A percentile compares a stretch with the other conserved stretches of the same genome.
Conservation (phyloP, 2,888 invertebrate species). For the Meiosimyza decipiens region DNA sequence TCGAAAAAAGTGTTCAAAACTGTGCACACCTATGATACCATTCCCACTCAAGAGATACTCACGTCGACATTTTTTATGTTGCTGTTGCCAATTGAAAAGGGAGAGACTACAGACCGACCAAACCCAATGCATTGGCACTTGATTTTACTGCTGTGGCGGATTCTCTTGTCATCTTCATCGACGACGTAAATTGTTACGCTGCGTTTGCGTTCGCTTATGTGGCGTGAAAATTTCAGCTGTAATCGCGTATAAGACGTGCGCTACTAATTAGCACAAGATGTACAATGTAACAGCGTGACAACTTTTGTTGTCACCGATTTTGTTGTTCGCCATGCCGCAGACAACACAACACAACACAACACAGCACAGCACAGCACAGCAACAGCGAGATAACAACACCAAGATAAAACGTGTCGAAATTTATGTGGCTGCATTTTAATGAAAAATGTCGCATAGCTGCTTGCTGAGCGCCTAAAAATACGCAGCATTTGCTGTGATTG, state of each 20-base stretch:
- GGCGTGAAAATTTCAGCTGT: constrained; percentile 10
- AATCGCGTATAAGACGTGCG: no score
- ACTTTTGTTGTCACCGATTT: no score
- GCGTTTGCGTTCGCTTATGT: constrained; percentile 21
- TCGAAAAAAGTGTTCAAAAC: not conserved
- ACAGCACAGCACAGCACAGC: not conserved
- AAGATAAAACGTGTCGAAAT: constrained; percentile 23
- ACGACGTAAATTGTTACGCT: constrained; percentile 21
- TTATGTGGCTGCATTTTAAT: not conserved
- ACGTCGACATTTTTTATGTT: not conserved
- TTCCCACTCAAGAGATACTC: no score
- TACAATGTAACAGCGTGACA: no score
- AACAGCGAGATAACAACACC: not conserved
- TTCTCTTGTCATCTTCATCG: not conserved
- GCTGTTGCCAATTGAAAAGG: not conserved
- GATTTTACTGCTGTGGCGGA: not conserved
- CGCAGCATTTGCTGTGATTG: constrained; percentile 8
- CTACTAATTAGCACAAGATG: no score
- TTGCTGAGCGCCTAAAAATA: not conserved
- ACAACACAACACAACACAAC: not conserved
- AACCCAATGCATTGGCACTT: constrained; percentile 3
- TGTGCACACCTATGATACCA: not conserved
- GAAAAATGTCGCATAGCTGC: no score
- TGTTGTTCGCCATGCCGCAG: not conserved
- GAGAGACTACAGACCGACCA: no score